These are phyloP conservation scores for Cephus sareptanus DNA, from an alignment of 2,888 invertebrate genomes.

Conservation along the genomic window DNA sequence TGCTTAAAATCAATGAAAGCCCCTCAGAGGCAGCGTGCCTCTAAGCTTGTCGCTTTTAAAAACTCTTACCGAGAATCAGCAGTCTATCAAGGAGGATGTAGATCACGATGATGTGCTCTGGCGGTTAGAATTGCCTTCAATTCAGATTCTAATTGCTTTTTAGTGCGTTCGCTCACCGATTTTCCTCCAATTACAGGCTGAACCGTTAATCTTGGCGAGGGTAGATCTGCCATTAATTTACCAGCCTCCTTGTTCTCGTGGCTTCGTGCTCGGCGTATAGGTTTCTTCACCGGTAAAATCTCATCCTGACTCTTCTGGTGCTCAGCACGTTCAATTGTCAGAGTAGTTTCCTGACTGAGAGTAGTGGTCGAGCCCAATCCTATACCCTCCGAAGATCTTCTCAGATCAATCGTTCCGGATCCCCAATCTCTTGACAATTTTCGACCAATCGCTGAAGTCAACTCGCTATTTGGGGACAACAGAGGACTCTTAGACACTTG, in stretches of 20 bases:
- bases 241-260: conserved; percentile 58
- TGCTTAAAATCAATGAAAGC: conserved; percentile 64
- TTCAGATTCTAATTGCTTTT: conserved; percentile 63
- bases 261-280: conserved; percentile 59
- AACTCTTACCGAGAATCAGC: conserved; percentile 9
- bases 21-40: conserved; percentile 63
- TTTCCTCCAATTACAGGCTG: conserved; percentile 61
- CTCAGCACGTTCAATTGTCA: conserved; percentile 37
- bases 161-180: conserved; percentile 60
- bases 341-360: conserved; percentile 45
- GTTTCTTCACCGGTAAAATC: conserved; percentile 47
- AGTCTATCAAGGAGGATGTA: conserved; percentile 63
- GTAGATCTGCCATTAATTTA: conserved; percentile 46
- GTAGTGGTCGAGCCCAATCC: conserved; percentile 44
- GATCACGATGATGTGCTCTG: conserved; percentile 61
- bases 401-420: conserved; percentile 57
- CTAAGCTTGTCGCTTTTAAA: conserved; percentile 24
- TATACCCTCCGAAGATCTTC: conserved; percentile 56
- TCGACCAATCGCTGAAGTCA: conserved; percentile 58
- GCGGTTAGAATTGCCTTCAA: conserved; percentile 63
- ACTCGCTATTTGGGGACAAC: conserved; percentile 58
- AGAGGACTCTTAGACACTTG: conserved; percentile 54
- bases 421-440: conserved; percentile 63
- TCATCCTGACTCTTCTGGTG: conserved; percentile 38
- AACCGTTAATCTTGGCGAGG: conserved; percentile 54